Evolutionary conservation across 92 coral and sea anemone genomes (phyloP).

Genomic region (Palythoa grandiflora): DNA sequence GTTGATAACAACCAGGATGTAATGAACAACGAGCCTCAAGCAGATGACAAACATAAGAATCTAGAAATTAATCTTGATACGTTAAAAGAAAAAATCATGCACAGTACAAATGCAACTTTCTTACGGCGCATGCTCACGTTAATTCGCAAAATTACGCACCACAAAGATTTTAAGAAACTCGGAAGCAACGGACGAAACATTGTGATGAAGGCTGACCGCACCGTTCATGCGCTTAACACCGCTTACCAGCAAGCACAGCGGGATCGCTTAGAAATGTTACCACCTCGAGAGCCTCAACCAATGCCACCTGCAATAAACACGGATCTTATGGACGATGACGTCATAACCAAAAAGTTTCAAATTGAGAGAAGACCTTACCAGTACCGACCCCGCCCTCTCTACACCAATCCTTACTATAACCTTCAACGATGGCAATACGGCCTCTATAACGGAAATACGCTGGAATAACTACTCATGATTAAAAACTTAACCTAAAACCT

Average conservation of each 20-base stretch:
- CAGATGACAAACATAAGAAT: conserved; percentile 28
- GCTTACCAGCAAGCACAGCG: conserved; percentile 62
- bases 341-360: conserved; percentile 79
- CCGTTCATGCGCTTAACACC: conserved; percentile 63
- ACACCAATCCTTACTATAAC: conserved; percentile 71
- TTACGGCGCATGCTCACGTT: conserved; percentile 82
- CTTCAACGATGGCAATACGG: conserved; percentile 80
- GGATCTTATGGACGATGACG: conserved; percentile 51
- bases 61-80: conserved; percentile 78
- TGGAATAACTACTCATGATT: conserved; percentile 16
- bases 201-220: conserved; percentile 77
- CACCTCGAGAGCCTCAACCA: conserved; percentile 32
- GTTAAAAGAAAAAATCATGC: conserved; percentile 77
- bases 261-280: conserved; percentile 23
- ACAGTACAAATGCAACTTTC: conserved; percentile 80
- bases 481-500: not conserved
- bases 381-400: conserved; percentile 52
- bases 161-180: conserved; percentile 83
- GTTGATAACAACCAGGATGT: not conserved
- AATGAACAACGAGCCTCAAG: not conserved
- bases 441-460: conserved; percentile 80
- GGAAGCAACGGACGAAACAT: conserved; percentile 70
- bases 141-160: conserved; percentile 87
- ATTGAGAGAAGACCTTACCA: conserved; percentile 84
- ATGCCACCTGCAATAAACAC: conserved; percentile 35